Base-by-base conservation (phyloP, 35 echinoderm and acorn worm species). In the Patiria miniata region DNA sequence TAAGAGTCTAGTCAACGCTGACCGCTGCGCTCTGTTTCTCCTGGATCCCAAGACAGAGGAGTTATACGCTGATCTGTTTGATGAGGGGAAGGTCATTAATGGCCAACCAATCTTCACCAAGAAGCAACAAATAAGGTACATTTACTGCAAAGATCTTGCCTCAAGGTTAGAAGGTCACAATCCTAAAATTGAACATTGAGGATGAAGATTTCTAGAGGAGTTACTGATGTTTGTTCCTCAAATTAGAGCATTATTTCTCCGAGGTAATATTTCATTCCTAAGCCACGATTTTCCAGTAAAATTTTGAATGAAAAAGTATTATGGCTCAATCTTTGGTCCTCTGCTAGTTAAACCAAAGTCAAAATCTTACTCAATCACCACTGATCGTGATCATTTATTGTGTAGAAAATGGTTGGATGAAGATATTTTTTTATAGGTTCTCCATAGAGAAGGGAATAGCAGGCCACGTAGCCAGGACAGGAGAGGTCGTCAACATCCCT, bases 11-110 rank as follows among this genome's bases (percentile, higher is more conserved):
- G 96, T 99, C 28, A 89, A 77, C 50, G 96, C 96, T 40, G 96
- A 99, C 50, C 80, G 96, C 19, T 99, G 96, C 80, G 93, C 96
- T 26, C 51, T 99, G 32, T 99, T 99, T 83, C 86, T 94, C 12
- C 26, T 95, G 28, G 96, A 99, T 39, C 17, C 40, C 4, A 28
- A 86, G 37, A 68, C 78, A 44, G 83, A 94, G 40, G 96, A 99
- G 59, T 89, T 99, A 5, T 99, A 95, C 57, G 96, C 96, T 69
- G 96, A 99, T 79, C 86, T 92, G 3, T 99, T 99, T 88, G 96
- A 99, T 90, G 96, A 99, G 40, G 96, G 96, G 5, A 37, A 86
- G 29, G 89, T 86, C 36, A 53, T 39, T 8, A 90, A 90, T 56
- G 96, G 96, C 15, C 85, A 86, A 84, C 96, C 96, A 28, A 79